A percentile compares a stretch with the other conserved stretches of the same genome.
Evolutionary conservation across 2,888 invertebrate species (phyloP).

Genomic region (Parochlus steinenii): DNA sequence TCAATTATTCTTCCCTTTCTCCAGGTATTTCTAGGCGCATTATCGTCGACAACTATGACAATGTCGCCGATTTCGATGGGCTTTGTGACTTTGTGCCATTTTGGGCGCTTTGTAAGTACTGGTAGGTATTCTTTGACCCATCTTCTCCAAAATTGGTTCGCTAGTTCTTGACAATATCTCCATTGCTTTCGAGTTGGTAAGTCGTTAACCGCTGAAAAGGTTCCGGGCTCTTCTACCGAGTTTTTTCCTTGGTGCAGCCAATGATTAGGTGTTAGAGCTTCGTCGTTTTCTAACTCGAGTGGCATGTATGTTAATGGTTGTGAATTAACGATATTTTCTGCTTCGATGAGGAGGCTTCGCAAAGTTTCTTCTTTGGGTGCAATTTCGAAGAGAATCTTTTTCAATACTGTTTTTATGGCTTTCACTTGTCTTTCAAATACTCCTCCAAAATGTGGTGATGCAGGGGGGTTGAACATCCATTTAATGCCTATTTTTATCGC

Average conservation of each 20-base stretch:
- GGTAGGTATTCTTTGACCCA: constrained; percentile 17
- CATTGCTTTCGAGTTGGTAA: constrained; percentile 14
- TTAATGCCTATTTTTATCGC: constrained; percentile 11
- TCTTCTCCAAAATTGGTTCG: constrained; percentile 14
- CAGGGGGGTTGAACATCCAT: constrained; percentile 17
- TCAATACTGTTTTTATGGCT: constrained; percentile 15
- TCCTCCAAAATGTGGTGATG: constrained; percentile 16
- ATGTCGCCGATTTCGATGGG: constrained; percentile 15
- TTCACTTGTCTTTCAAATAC: constrained; percentile 17
- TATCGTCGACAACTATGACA: constrained; percentile 14
- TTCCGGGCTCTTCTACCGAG: constrained; percentile 14
- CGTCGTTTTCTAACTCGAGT: constrained; percentile 13
- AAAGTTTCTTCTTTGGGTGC: constrained; percentile 16
- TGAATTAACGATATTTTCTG: constrained; percentile 17
- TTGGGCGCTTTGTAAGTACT: constrained; percentile 13
- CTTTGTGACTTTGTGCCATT: constrained; percentile 13
- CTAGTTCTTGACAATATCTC: constrained; percentile 13
- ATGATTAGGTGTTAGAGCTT: constrained; percentile 19
- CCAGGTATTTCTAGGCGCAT: constrained; percentile 14
- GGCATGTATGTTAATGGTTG: too few relatives aligned
- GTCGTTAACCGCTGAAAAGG: too few relatives aligned
- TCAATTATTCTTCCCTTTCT: constrained; percentile 13
- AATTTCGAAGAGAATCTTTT: constrained; percentile 13
- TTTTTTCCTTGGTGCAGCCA: constrained; percentile 16
- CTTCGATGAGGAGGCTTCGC: constrained; percentile 11